Evolutionary conservation across 2,113 vertebrate genomes (phyloP).

Genomic region (Grantiella picta): DNA sequence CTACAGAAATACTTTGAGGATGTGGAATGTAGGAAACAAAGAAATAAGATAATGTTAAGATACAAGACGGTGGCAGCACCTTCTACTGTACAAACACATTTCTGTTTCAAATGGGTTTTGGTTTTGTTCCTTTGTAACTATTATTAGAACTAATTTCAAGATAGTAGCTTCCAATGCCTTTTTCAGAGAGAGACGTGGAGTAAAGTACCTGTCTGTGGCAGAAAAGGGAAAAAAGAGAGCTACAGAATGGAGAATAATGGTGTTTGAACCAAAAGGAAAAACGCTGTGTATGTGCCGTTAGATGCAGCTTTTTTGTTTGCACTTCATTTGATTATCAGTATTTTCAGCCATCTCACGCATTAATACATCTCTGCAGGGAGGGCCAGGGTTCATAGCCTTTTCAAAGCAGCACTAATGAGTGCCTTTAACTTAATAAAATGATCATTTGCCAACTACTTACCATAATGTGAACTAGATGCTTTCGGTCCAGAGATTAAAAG

Average conservation of each 20-base stretch:
- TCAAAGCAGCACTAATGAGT: conserved; percentile 57
- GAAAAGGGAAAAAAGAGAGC: neutral
- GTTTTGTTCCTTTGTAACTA: conserved; percentile 34
- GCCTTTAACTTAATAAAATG: conserved; percentile 65
- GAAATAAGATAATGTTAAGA: neutral
- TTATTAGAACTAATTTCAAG: conserved; percentile 40
- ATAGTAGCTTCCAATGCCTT: neutral
- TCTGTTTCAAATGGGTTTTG: conserved; percentile 17
- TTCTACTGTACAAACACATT: neutral
- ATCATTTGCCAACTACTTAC: conserved; percentile 55
- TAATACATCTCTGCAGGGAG: conserved; percentile 39
- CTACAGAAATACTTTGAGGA: neutral
- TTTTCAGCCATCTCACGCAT: conserved; percentile 28
- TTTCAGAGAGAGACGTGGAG: neutral
- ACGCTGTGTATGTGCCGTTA: neutral
- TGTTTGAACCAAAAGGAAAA: conserved; percentile 1
- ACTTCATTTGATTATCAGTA: conserved; percentile 38
- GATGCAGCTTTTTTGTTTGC: conserved; percentile 34
- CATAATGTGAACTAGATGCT: conserved; percentile 54
- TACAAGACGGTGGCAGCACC: neutral
- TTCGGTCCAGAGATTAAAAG: conserved; percentile 54
- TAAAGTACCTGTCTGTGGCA: neutral
- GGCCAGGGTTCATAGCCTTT: conserved; percentile 57
- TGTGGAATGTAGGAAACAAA: neutral
- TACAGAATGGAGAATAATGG: neutral